These are phyloP conservation scores for Lamellibrachia luymesi DNA, from an alignment of 1,140 invertebrate species.

Conservation along the genomic window DNA sequence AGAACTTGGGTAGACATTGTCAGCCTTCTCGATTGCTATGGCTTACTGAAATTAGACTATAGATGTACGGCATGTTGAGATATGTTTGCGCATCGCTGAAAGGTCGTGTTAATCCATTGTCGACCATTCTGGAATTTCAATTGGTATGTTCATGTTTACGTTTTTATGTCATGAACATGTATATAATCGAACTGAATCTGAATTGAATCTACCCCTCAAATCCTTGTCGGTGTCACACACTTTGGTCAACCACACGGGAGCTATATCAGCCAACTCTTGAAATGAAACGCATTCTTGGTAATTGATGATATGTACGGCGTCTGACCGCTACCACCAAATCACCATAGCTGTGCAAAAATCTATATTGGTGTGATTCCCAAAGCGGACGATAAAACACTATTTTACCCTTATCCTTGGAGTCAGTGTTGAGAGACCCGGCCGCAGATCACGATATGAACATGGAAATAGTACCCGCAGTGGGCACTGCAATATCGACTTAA, in stretches of 20 bases:
- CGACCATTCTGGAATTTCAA: background rate
- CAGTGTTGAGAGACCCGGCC: no score
- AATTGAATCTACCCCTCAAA: background rate
- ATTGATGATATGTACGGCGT: background rate
- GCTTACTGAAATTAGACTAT: background rate
- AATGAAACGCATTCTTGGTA: background rate
- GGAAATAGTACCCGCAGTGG: background rate
- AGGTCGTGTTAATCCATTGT: background rate
- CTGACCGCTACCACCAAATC: background rate
- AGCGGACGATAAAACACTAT: background rate
- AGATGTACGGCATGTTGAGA: background rate
- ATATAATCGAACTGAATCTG: background rate
- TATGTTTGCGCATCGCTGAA: background rate
- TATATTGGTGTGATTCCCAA: background rate
- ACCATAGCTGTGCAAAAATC: background rate
- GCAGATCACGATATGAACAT: background rate
- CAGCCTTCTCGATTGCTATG: no score
- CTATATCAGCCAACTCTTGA: background rate
- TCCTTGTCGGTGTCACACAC: background rate
- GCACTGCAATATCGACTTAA: background rate
- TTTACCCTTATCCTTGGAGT: no score
- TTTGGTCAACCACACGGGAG: background rate
- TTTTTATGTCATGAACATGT: background rate
- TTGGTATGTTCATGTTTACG: background rate
- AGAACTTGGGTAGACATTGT: background rate